Evolutionary conservation across 2,797 vertebrate genomes (phyloP).

Genomic region (Smutsia gigantea): DNA sequence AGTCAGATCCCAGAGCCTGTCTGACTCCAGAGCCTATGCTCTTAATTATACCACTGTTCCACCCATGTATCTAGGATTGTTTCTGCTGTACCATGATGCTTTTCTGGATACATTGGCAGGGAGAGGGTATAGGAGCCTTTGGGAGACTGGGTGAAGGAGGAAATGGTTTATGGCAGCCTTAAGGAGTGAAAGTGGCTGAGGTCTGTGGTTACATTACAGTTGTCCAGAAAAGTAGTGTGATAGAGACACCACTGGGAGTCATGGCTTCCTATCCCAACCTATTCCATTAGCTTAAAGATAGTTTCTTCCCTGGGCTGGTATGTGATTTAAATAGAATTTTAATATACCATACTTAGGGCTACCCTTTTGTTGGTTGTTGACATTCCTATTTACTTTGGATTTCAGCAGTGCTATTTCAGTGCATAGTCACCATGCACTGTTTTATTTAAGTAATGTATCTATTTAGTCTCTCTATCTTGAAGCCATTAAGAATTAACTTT

Average conservation of each 20-base stretch:
- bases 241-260: background rate
- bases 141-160: background rate
- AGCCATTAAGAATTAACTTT: background rate
- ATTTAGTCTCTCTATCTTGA: background rate
- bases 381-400: background rate
- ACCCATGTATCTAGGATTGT: background rate
- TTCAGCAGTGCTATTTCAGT: constrained; percentile 13
- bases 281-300: background rate
- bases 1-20: background rate
- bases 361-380: background rate
- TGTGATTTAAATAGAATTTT: constrained; percentile 19
- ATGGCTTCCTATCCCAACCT: background rate
- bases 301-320: background rate
- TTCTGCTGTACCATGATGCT: background rate
- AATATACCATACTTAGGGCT: background rate
- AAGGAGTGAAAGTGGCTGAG: background rate
- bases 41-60: background rate
- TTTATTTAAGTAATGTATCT: constrained; percentile 25
- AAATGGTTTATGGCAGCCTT: background rate
- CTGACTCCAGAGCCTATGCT: background rate
- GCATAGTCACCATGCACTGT: background rate
- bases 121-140: background rate
- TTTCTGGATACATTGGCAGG: background rate
- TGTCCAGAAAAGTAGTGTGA: background rate
- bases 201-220: background rate